Evolutionary conservation across 2,888 invertebrate species (phyloP).

Genomic region (Drosophila mimica): DNA sequence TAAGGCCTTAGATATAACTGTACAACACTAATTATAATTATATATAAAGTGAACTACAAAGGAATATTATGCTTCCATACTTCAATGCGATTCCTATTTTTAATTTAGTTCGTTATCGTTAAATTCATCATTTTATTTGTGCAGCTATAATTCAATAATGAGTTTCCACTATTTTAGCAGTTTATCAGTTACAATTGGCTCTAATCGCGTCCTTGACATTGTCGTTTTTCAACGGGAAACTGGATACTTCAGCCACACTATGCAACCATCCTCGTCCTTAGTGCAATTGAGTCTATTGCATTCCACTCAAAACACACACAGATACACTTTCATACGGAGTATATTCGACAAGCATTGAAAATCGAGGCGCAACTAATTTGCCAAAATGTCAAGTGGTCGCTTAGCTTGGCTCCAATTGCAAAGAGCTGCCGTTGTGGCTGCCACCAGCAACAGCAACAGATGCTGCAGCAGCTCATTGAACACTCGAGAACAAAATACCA

Average conservation of each 20-base stretch:
- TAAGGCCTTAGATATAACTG: not conserved
- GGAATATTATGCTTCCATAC: not conserved
- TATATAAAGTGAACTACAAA: not conserved
- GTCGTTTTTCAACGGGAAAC: constrained; percentile 31
- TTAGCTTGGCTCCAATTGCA: constrained; percentile 58
- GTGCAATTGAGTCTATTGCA: constrained; percentile 11
- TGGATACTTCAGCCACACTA: constrained; percentile 41
- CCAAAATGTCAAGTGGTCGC: constrained; percentile 73
- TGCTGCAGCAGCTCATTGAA: constrained; percentile 38
- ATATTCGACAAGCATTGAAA: constrained; percentile 50
- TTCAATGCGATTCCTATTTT: not conserved
- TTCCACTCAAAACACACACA: constrained; percentile 7
- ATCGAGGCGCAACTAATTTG: constrained; percentile 76
- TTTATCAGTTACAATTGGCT: constrained; percentile 5
- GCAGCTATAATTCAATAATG: not conserved
- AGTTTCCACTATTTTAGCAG: not conserved
- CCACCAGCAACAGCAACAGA: constrained; percentile 10
- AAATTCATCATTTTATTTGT: not conserved
- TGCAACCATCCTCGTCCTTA: constrained; percentile 6
- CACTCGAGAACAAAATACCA: constrained; percentile 51
- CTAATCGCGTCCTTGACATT: constrained; percentile 38
- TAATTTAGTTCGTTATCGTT: not conserved
- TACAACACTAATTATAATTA: not conserved
- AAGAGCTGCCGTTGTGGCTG: constrained; percentile 50
- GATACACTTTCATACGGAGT: not conserved